phyloP scores from a whole-genome alignment of 2,113 vertebrate genomes.

The Mirounga angustirostris region DNA sequence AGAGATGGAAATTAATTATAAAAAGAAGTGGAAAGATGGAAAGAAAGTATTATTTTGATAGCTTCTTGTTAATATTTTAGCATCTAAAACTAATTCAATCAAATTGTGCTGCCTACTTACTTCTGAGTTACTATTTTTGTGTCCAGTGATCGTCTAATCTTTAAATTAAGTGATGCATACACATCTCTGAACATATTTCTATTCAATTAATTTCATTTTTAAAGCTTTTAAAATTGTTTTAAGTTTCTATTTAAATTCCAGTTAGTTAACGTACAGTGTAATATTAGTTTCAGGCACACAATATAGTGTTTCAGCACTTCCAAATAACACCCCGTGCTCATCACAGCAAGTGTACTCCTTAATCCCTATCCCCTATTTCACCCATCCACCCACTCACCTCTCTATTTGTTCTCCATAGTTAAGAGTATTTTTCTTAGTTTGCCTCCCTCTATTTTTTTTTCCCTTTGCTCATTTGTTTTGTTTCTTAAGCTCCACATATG shows the following conservation, averaged over 20 bases:
- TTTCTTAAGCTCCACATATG: not conserved
- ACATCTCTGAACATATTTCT: not conserved
- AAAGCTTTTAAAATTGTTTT: too few species aligned
- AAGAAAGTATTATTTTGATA: not conserved
- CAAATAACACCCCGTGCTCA: not conserved
- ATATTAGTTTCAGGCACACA: not conserved
- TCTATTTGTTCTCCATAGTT: not conserved
- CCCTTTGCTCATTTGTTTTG: not conserved
- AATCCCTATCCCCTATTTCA: not conserved
- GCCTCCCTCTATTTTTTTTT: not conserved
- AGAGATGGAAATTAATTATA: not conserved
- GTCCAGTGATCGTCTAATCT: not conserved
- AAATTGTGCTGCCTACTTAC: not conserved
- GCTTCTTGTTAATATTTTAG: not conserved
- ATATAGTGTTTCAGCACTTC: not conserved
- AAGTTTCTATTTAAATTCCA: not conserved
- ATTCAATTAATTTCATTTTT: not conserved
- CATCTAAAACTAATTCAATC: not conserved
- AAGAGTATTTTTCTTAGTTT: not conserved
- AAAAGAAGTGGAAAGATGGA: not conserved
- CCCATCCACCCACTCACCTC: not conserved
- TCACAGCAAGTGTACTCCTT: not conserved
- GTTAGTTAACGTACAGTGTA: not conserved
- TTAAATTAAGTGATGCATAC: not conserved
- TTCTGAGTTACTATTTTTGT: not conserved